These are phyloP conservation scores for Nemotelus nigrinus DNA, from an alignment of 2,888 invertebrate species.

Conservation along the genomic window DNA sequence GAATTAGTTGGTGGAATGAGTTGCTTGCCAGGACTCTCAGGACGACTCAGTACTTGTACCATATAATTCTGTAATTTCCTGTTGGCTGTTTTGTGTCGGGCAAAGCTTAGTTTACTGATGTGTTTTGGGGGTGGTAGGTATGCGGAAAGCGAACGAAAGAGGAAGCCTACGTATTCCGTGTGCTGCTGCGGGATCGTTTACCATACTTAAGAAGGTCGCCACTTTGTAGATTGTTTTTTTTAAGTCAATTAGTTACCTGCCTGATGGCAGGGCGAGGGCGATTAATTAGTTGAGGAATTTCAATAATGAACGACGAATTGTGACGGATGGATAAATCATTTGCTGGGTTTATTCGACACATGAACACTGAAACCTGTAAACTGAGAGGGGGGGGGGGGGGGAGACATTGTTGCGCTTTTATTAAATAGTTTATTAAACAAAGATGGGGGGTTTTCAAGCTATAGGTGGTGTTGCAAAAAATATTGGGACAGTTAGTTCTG, in stretches of 20 bases:
- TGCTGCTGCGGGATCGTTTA: neutral
- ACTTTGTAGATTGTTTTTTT: constrained; percentile 15
- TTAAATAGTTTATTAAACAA: no score
- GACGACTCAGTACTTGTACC: neutral
- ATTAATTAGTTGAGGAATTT: constrained; percentile 19
- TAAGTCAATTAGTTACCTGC: constrained; percentile 36
- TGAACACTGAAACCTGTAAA: no score
- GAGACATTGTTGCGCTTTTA: no score
- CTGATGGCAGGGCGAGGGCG: constrained; percentile 5
- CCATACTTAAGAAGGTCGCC: neutral
- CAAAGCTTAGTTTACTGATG: neutral
- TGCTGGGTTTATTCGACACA: no score
- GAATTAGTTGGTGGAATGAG: neutral
- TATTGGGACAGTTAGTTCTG: no score
- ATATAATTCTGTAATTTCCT: constrained; percentile 32
- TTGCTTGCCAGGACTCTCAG: neutral
- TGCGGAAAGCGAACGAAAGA: neutral
- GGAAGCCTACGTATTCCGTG: neutral
- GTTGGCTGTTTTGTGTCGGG: neutral
- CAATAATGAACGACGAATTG: neutral
- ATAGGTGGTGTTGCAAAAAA: no score
- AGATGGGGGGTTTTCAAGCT: no score
- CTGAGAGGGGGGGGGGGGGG: no score
- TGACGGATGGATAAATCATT: no score
- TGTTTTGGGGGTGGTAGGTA: neutral